Evolutionary conservation across 1,140 invertebrate species (phyloP), one percentile per base, ranked within the genome.

Genomic region (Spodoptera litura): DNA sequence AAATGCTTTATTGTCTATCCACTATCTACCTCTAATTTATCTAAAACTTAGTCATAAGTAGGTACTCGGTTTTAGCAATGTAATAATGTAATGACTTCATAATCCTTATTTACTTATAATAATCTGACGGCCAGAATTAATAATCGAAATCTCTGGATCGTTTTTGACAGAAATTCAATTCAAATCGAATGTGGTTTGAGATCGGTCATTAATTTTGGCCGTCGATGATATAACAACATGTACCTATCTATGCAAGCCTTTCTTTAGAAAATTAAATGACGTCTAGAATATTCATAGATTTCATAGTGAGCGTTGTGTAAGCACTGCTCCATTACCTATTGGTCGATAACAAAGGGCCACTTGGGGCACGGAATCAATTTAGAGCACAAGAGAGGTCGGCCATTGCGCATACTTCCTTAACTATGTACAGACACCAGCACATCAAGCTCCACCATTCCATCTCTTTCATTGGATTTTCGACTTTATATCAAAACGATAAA

Each of bases 261-360:
- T 12, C 25, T 64, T 68, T 56, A 66, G 78, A 74, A 79, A 74
- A 73, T 78, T 76, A 79, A 74, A 80, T 81, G 79, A 78, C 64
- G 20, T 20, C 38, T 78, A 51, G 78, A 84, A 81, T 84, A 84
- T 84, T 84, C 82, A 81, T 81, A 76, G 78, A 78, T 52, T 84
- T 84, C 82, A 81, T 81, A 72, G 78, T 79, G 56, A 53, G 58
- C 58, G 80, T 80, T 80, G 82, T 78, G 80, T 74, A 81, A 78
- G 75, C 82, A 55, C 55, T 25, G 66, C 78, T 81, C 81, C 66
- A 79, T 83, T 80, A 81, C 66, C 74, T 68, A 80, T 77, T 79
- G 61, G 55, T 62, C 75, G 62, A 78, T 71, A 81, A 83, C 77
- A 81, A 83, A 83, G 78, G 82, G 74, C 68, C 61, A 25, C 73